Evolutionary conservation across 2,888 invertebrate genomes (phyloP), one percentile per base, ranked within the genome.

Genomic region (Teleogryllus oceanicus): DNA sequence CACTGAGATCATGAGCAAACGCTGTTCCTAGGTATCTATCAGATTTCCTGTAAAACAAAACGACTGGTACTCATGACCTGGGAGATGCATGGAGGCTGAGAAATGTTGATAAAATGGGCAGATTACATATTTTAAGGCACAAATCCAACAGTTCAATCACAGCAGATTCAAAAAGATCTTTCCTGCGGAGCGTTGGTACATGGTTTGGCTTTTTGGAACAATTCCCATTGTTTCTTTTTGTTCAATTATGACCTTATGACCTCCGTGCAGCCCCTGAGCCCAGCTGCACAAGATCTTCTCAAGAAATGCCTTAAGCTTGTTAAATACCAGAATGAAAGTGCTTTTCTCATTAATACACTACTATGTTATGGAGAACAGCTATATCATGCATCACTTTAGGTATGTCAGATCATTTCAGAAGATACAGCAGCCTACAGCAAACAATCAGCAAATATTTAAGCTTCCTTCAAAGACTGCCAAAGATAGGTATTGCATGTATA

Each of bases 81-180:
- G 74, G 76, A 51, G 80, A 76, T 77, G 78, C 37, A 80, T 76
- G 78, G 76, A 81, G 76, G 78, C 37, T 79, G 78, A 50, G 79
- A 79, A 79, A 81, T 80, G 80, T 80, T 78, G 76, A 62, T 74
- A 79, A 79, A 80, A 79, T 80, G 81, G 81, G 80, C 77, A 81
- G 82, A 82, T 77, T 50, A 80, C 80, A 81, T 81, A 81, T 82
- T 82, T 82, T 83, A 83, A 83, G 83, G 83, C 83, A 83, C 83
- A 78, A 83, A 82, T 82, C 82, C 82, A 81, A 83, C 82, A 79
- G 80, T 80, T 62, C 62, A 13, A 62, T 62, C 62, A 62, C 62
- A 62, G 62, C 13, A n/a, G n/a, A 62, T 62, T 62, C n/a, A 13
- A 62, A 62, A 62, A n/a, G n/a, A 62, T n/a, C n/a, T 62, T n/a